A percentile compares a stretch with the other conserved stretches of the same genome.
These are phyloP conservation scores for Bombus terrestris DNA, from an alignment of 1,140 invertebrate species.

Conservation along the genomic window DNA sequence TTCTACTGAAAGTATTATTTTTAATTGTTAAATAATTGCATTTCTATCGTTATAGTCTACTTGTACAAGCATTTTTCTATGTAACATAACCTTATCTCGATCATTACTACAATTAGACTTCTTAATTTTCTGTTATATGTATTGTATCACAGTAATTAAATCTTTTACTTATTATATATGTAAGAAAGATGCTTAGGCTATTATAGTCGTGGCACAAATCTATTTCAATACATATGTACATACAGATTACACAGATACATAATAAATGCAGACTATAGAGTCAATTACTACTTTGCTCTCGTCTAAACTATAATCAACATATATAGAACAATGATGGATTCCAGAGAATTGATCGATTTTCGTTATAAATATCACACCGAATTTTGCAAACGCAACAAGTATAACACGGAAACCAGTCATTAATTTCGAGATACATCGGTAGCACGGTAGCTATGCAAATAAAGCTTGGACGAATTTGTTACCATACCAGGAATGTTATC, in stretches of 20 bases:
- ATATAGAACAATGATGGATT: neutral
- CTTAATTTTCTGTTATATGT: neutral
- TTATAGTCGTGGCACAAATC: neutral
- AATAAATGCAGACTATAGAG: too few relatives aligned
- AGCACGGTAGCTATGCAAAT: neutral
- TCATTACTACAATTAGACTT: neutral
- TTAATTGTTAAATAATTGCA: neutral
- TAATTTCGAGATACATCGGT: neutral
- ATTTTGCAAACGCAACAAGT: constrained; percentile 5
- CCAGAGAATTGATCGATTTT: neutral
- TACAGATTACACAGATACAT: neutral
- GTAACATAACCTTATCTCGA: neutral
- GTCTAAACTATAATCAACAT: neutral
- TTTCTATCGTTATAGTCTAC: neutral
- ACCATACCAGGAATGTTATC: constrained; percentile 53
- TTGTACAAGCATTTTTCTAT: neutral
- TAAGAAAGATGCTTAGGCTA: neutral
- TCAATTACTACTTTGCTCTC: neutral
- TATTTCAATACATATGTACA: neutral
- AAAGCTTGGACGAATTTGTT: constrained; percentile 34
- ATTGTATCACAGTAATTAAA: neutral
- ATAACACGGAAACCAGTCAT: neutral
- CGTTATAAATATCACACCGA: neutral
- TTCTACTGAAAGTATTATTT: neutral
- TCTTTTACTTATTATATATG: neutral